Evolutionary conservation across 30 jellyfish, hydroid and myxozoan species (phyloP), one percentile per base, ranked within the genome.

Genomic region (Clytia hemisphaerica): DNA sequence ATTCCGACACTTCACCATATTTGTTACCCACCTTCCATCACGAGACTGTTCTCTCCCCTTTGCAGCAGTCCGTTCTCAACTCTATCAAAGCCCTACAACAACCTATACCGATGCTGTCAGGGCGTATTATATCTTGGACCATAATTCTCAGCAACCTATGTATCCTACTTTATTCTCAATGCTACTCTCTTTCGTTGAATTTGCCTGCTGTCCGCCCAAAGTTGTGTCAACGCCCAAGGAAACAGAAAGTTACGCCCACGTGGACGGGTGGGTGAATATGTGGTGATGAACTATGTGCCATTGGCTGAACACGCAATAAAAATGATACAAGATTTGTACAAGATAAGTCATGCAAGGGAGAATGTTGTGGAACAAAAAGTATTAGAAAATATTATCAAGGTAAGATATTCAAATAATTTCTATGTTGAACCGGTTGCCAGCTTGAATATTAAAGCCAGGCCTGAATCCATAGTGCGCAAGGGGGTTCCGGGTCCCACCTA

Each of bases 191-290:
- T 79, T 78, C 47, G 75, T 77, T n/a, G 94, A 86, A 55, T 86
- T 72, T 77, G 86, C 94, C n/a, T 78, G 96, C 58, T 78, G 94
- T 64, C 96, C 96, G 73, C 96, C 96, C 45, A 86, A 77, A 49
- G 57, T 78, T 21, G 96, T 63, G 33, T 65, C n/a, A n/a, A n/a
- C n/a, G n/a, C n/a, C 90, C 31, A 58, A 75, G 54, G 78, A 37
- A 61, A 22, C 15, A 7, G 78, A 65, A 14, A 65, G 38, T 36
- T 32, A 22, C 35, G 42, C 67, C 15, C 78, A 65, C 73, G 78
- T 2, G 78, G 78, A 25, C 78, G 78, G 6, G 78, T 63, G 44
- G 94, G 94, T 2, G 93, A 78, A 9, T 79, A 92, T 92, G 51
- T 70, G 33, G 96, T 86, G 31, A 78, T 78, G 92, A 86, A 78